phyloP scores from a whole-genome alignment of 1,140 invertebrate species.

The Gonatopus flavifemur region DNA sequence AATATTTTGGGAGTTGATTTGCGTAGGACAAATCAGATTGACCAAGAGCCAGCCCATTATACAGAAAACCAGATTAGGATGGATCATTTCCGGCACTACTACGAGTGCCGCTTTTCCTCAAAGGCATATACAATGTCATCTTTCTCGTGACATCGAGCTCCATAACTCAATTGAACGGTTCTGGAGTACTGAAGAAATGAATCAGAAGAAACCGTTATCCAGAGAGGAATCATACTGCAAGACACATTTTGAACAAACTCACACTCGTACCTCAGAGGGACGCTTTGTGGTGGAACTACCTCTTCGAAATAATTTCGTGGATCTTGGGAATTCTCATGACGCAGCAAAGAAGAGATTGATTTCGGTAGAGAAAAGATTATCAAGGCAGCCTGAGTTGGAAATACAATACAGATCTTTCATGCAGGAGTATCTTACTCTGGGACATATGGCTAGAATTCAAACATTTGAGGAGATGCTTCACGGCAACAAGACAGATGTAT shows the following conservation, averaged over 20 bases:
- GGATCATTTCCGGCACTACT: too few relatives aligned
- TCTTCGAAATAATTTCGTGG: background rate
- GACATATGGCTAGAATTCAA: slow-evolving; percentile 19
- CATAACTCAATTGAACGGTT: slow-evolving; percentile 4
- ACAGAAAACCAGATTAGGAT: too few relatives aligned
- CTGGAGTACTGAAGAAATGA: background rate
- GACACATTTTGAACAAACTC: background rate
- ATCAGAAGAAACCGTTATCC: background rate
- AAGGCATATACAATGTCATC: too few relatives aligned
- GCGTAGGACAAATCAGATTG: too few relatives aligned
- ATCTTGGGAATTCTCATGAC: background rate
- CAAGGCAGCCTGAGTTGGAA: slow-evolving; percentile 5
- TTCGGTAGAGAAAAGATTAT: slow-evolving; percentile 14
- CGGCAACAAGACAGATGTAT: slow-evolving; percentile 17
- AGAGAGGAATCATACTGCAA: background rate
- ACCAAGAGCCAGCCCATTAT: too few relatives aligned
- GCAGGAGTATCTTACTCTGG: slow-evolving; percentile 20
- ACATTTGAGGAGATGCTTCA: too few relatives aligned
- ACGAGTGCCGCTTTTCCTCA: too few relatives aligned
- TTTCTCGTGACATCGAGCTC: too few relatives aligned
- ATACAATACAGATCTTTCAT: slow-evolving; percentile 24
- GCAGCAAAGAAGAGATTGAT: slow-evolving; percentile 1
- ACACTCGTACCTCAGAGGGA: background rate
- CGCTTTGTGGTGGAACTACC: slow-evolving; percentile 1
- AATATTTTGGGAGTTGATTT: too few relatives aligned